Conservation (phyloP, 2,797 vertebrate genomes). For the Paramormyrops hopkinsi region DNA sequence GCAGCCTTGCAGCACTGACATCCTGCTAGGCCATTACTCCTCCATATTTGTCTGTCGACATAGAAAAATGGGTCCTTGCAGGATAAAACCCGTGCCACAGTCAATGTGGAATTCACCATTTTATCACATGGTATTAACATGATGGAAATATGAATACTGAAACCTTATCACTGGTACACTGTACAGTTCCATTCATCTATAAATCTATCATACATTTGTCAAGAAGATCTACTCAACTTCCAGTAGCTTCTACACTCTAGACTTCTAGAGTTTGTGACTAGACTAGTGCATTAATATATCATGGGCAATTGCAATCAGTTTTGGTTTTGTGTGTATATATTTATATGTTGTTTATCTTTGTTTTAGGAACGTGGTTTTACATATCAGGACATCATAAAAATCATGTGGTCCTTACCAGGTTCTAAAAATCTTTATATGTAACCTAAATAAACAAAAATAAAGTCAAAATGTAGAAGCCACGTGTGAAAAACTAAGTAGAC, state of each 20-base stretch:
- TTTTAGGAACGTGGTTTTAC: background rate
- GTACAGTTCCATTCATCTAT: conserved; percentile 97
- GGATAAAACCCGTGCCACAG: conserved; percentile 69
- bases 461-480: background rate
- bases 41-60: conserved; percentile 48
- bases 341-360: background rate
- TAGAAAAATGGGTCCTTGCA: conserved; percentile 71
- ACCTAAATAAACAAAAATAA: background rate
- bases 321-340: background rate
- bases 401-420: background rate
- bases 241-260: background rate
- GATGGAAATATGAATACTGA: conserved; percentile 92
- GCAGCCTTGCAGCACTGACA: conserved; percentile 29
- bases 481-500: background rate
- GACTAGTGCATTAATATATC: background rate
- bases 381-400: background rate
- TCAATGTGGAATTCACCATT: conserved; percentile 69
- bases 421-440: background rate
- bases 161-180: conserved; percentile 89
- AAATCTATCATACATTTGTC: conserved; percentile 88
- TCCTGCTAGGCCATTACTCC: conserved; percentile 33
- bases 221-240: conserved; percentile 28
- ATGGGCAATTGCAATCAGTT: background rate
- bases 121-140: conserved; percentile 93
- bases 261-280: too few species aligned